Conservation (phyloP, 2,113 vertebrate species). For the Malurus elegans region DNA sequence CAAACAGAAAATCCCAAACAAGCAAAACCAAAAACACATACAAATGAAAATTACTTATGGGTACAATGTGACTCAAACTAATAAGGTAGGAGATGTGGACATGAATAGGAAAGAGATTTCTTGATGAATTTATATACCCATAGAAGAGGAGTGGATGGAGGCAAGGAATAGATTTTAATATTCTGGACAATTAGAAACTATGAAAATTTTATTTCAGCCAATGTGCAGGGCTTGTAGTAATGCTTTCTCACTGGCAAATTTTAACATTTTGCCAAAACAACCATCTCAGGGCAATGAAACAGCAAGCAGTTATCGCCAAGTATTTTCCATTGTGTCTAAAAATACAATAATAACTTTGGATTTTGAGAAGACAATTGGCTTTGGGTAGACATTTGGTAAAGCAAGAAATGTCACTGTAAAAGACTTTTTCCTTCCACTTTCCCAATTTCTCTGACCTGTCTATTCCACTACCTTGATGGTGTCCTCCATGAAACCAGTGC, state of each 20-base stretch:
- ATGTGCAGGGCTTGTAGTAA: background rate
- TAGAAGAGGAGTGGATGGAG: background rate
- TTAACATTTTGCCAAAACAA: background rate
- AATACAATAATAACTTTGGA: background rate
- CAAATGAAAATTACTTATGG: rapidly evolving
- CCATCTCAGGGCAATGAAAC: background rate
- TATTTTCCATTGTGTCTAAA: background rate
- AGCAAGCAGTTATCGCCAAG: background rate
- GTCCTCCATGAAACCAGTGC: background rate
- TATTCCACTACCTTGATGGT: background rate
- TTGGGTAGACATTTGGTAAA: background rate
- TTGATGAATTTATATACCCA: background rate
- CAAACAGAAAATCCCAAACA: background rate
- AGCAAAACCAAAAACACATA: background rate
- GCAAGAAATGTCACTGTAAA: background rate
- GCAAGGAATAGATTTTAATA: background rate
- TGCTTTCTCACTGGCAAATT: background rate
- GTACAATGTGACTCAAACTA: background rate
- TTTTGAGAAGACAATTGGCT: background rate
- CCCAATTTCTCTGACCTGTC: background rate
- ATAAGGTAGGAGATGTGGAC: background rate
- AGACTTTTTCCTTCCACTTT: background rate
- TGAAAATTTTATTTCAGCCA: background rate
- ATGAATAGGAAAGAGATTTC: background rate
- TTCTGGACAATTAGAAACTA: background rate